Percentiles rank a stretch among this genome's conserved stretches.
These are phyloP conservation scores for Taphrorychus bicolor DNA, from an alignment of 2,888 invertebrate genomes.

Conservation along the genomic window DNA sequence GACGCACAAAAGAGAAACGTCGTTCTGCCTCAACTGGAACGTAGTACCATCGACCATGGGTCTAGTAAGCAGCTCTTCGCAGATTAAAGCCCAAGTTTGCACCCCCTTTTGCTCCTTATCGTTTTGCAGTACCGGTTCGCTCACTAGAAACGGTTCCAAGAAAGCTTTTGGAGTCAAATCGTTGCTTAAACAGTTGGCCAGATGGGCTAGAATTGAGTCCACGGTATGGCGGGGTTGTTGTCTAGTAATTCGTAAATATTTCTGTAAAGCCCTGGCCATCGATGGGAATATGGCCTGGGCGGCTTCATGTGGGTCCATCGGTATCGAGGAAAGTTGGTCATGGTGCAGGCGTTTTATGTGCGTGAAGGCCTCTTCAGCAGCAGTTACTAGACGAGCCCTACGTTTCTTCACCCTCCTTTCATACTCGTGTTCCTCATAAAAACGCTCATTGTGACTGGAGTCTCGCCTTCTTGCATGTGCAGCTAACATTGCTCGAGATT, in stretches of 20 bases:
- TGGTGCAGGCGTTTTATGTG: slow-evolving; percentile 87
- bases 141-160: slow-evolving; percentile 89
- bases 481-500: slow-evolving; percentile 72
- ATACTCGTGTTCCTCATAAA: slow-evolving; percentile 98
- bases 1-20: slow-evolving; percentile 88
- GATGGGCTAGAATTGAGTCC: slow-evolving; percentile 88
- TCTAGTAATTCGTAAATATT: slow-evolving; percentile 92
- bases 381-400: slow-evolving; percentile 86
- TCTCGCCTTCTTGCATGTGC: slow-evolving; percentile 86
- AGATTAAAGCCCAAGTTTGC: slow-evolving; percentile 97
- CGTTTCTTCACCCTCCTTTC: slow-evolving; percentile 92
- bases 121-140: slow-evolving; percentile 84
- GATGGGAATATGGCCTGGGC: slow-evolving; percentile 98
- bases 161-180: slow-evolving; percentile 95
- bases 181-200: slow-evolving; percentile 90
- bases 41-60: slow-evolving; percentile 82
- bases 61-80: slow-evolving; percentile 88
- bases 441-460: slow-evolving; percentile 95
- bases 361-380: slow-evolving; percentile 97
- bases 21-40: slow-evolving; percentile 93
- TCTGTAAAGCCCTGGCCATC: slow-evolving; percentile 94
- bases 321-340: slow-evolving; percentile 77
- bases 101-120: slow-evolving; percentile 81
- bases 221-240: slow-evolving; percentile 97
- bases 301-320: slow-evolving; percentile 94